Percentiles rank a stretch among this genome's conserved stretches.
phyloP scores from a whole-genome alignment of 2,888 invertebrate species.

The Machimus atricapillus region DNA sequence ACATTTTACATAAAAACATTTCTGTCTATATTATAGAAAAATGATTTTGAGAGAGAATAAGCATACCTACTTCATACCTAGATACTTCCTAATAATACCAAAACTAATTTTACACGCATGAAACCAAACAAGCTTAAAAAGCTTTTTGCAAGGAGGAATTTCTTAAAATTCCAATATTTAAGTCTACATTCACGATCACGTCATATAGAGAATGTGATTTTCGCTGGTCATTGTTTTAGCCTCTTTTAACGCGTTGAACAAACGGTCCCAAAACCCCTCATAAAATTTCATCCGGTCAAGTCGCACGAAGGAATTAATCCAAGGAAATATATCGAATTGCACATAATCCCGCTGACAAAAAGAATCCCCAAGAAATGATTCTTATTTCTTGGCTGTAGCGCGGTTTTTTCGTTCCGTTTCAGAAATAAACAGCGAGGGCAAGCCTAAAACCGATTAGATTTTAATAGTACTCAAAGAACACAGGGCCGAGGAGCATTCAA shows the following conservation, averaged over 20 bases:
- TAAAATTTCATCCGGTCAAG: neutral
- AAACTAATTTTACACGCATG: neutral
- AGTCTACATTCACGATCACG: neutral
- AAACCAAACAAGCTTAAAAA: neutral
- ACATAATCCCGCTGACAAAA: slow-evolving; percentile 16
- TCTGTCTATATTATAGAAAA: no score
- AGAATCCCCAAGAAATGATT: neutral
- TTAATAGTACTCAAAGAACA: slow-evolving; percentile 16
- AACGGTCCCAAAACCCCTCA: neutral
- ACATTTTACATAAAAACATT: no score
- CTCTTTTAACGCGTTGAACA: neutral
- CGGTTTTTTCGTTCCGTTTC: neutral
- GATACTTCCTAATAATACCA: neutral
- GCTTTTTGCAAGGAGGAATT: neutral
- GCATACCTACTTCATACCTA: no score
- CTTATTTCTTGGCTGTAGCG: neutral
- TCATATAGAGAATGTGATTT: neutral
- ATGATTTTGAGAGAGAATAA: no score
- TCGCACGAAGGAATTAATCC: neutral
- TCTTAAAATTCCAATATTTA: neutral
- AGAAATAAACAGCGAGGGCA: neutral
- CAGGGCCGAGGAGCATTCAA: neutral
- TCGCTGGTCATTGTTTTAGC: neutral
- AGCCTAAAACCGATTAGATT: slow-evolving; percentile 34
- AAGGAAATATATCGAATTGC: slow-evolving; percentile 31